Evolutionary conservation across 1,140 invertebrate genomes (phyloP), one percentile per base, ranked within the genome.

Genomic region (Drosophila virilis): DNA sequence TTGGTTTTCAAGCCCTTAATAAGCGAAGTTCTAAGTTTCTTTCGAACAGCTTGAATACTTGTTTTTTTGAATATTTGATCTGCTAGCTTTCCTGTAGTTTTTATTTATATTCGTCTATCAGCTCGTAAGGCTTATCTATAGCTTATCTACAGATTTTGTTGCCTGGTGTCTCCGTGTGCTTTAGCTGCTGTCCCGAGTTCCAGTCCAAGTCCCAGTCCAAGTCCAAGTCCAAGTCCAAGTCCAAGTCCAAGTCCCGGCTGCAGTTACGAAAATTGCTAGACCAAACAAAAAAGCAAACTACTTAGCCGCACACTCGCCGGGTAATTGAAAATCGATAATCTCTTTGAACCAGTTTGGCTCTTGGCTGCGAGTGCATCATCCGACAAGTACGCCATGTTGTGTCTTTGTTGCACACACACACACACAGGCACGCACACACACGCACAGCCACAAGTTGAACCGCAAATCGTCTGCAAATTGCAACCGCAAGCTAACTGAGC

Each of bases 291-390:
- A 88, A 88, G 83, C 83, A 88, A 88, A 88, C 83, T 89, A 88
- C 83, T 88, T 88, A 88, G 83, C 83, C 84, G 76, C 83, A 88
- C 83, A 89, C 83, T 89, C 84, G 82, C 83, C 77, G 59, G 79
- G 84, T 89, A 89, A 89, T 89, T 89, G 84, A 89, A 89, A 89
- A 89, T 89, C 85, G 84, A 89, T 89, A 84, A 90, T 89, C 80
- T 89, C 51, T 90, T 89, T 89, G 84, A 89, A 89, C 84, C 84
- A 89, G 84, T 89, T 89, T 80, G 77, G 84, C 76, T 79, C 74
- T 59, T 46, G 46, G 32, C 54, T 38, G 38, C 55, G 5, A 45
- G 57, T 68, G 54, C 72, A 61, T 66, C 37, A 75, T 59, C 46
- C 75, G 46, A 51, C 72, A 71, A 35, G 28, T 13, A 33, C 45